phyloP scores from a whole-genome alignment of 2,888 invertebrate genomes.

The Cephus rjabovi region DNA sequence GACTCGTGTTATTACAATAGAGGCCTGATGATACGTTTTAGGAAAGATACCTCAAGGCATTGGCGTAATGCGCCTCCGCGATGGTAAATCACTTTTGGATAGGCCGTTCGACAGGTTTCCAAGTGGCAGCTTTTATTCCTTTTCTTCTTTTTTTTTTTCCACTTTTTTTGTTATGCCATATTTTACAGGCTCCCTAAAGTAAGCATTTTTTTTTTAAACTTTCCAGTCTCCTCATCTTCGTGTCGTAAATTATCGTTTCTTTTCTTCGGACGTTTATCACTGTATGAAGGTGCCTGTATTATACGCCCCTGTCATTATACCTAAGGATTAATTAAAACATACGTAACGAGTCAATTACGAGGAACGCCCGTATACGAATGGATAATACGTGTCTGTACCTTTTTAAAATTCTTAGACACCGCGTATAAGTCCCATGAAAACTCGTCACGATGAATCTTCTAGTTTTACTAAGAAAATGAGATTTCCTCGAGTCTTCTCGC shows the following conservation, averaged over 20 bases:
- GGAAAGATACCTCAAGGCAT: constrained; percentile 22
- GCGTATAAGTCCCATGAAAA: neutral
- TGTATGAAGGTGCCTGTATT: neutral
- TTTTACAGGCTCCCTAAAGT: neutral
- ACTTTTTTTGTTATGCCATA: neutral
- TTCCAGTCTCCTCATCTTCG: neutral
- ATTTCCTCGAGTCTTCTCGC: neutral
- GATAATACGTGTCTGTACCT: neutral
- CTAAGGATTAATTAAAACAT: neutral
- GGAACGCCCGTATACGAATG: neutral
- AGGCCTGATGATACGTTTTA: constrained; percentile 44
- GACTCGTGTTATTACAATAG: constrained; percentile 46
- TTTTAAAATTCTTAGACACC: neutral
- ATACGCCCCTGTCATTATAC: neutral
- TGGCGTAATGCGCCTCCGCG: constrained; percentile 9
- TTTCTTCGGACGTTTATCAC: neutral
- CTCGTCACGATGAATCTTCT: neutral
- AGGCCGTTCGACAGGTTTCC: neutral
- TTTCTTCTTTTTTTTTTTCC: neutral
- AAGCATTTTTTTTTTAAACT: neutral
- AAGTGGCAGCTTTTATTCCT: neutral
- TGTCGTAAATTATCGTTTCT: neutral
- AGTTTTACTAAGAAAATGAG: neutral
- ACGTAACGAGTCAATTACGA: neutral
- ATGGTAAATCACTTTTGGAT: constrained; percentile 5